Conservation (phyloP, 2,888 invertebrate species). For the Chloroclysta siterata region DNA sequence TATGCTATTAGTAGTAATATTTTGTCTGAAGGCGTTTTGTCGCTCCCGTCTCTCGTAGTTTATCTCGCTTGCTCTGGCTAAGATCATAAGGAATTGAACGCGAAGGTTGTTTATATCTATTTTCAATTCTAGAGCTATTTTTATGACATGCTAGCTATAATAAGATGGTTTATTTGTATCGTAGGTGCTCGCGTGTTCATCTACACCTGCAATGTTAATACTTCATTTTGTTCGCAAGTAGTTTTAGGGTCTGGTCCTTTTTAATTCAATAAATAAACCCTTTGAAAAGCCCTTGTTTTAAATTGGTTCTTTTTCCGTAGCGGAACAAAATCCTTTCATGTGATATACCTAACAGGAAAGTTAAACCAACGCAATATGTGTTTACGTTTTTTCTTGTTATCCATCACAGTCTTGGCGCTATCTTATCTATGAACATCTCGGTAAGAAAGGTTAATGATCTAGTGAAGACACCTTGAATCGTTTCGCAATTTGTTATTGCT, state of each 20-base stretch:
- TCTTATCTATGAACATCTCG: slow-evolving; percentile 25
- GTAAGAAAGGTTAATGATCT: slow-evolving; percentile 32
- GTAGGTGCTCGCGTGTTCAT: slow-evolving; percentile 33
- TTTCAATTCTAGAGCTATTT: slow-evolving; percentile 39
- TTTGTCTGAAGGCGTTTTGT: slow-evolving; percentile 18
- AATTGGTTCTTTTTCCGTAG: slow-evolving; percentile 6
- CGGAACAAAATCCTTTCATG: slow-evolving; percentile 10
- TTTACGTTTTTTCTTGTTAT: slow-evolving; percentile 27
- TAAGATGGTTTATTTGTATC: slow-evolving; percentile 31
- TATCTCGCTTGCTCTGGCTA: slow-evolving; percentile 28
- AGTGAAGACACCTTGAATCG: slow-evolving; percentile 25
- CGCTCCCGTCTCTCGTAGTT: slow-evolving; percentile 9
- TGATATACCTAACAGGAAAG: slow-evolving; percentile 13
- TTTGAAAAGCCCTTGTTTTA: not conserved
- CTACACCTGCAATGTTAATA: not conserved
- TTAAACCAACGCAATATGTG: slow-evolving; percentile 16
- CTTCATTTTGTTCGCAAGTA: not conserved
- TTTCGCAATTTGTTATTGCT: slow-evolving; percentile 14
- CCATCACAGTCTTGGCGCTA: slow-evolving; percentile 8
- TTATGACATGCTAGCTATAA: slow-evolving; percentile 35
- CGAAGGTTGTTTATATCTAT: slow-evolving; percentile 37
- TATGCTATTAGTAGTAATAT: slow-evolving; percentile 27
- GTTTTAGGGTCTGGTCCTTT: not conserved
- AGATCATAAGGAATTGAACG: slow-evolving; percentile 29
- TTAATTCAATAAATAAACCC: slow-evolving; percentile 4